phyloP scores from a whole-genome alignment of 2,797 vertebrate genomes.

The Cichlasoma orientale region DNA sequence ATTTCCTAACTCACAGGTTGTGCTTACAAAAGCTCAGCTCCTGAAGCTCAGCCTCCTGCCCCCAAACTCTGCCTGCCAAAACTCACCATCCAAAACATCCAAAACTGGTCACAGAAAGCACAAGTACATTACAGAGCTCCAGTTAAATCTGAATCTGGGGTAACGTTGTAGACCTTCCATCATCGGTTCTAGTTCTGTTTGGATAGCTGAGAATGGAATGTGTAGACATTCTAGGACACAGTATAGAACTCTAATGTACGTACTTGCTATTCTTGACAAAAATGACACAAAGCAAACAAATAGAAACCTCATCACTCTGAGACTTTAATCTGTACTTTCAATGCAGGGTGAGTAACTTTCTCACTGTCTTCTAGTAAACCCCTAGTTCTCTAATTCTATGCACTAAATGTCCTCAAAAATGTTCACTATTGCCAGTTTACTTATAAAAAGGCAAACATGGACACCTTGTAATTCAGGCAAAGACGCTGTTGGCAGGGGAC shows the following conservation, averaged over 20 bases:
- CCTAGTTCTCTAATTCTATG: background rate
- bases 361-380: background rate
- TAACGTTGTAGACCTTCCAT: conserved; percentile 12
- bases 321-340: background rate
- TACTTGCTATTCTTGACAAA: background rate
- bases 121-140: background rate
- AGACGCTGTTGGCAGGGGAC: background rate
- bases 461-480: background rate
- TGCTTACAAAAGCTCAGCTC: conserved; percentile 71
- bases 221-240: conserved; percentile 63
- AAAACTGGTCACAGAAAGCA: conserved; percentile 37
- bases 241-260: conserved; percentile 1
- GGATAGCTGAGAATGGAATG: conserved; percentile 81
- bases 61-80: background rate
- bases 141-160: background rate
- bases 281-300: conserved; percentile 10
- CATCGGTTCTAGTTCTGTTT: conserved; percentile 28
- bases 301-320: background rate
- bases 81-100: conserved; percentile 20
- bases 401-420: conserved; percentile 8
- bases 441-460: background rate
- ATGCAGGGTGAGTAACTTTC: background rate
- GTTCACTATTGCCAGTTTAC: background rate
- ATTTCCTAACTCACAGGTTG: conserved; percentile 7
- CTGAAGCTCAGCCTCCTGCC: conserved; percentile 38